Evolutionary conservation across 2,888 invertebrate genomes (phyloP), one percentile per base, ranked within the genome.

Genomic region (Morinoia aosen): DNA sequence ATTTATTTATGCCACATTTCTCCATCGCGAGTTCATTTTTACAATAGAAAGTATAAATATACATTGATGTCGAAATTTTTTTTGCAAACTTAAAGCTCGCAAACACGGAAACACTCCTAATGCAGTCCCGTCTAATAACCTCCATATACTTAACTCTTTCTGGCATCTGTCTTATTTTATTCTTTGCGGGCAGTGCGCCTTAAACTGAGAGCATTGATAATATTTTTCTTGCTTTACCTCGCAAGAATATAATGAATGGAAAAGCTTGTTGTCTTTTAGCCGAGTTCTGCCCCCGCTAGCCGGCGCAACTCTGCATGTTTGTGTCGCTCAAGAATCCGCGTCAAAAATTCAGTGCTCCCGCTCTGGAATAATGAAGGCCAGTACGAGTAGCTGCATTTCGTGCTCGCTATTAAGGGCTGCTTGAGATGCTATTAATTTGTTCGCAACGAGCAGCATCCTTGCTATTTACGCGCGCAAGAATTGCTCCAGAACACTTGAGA

Each of bases 401-500:
- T 90, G 88, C 90, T 11, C 39, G 90, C 48, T 90, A 48, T 90
- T 90, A 90, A 90, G 90, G 39, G 90, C 90, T 90, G 90, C 93
- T 93, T 93, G 57, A 93, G 39, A 57, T 57, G 93, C 93, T 57
- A 93, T 93, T 93, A 93, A 93, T 93, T 93, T 93, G 57, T 93
- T 93, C 57, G 57, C 57, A 93, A 93, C 93, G 93, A 93, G 93
- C 57, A n/a, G 25, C 93, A 93, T 93, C n/a, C n/a, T 48, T n/a
- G 33, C 58, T 93, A 39, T 93, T 57, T 90, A 90, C 40, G 90
- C 40, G 76, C 25, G 76, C 76, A 76, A 76, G 76, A 76, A 76
- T 76, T 76, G 76, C 76, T 76, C 76, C 76, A 76, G 76, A 76
- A 33, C 76, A 76, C 76, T 76, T 76, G 25, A 8, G 76, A 76